Percentiles rank a stretch among this genome's conserved stretches.
phyloP scores from a whole-genome alignment of 2,113 vertebrate genomes.

The Cephalopholis sonnerati region DNA sequence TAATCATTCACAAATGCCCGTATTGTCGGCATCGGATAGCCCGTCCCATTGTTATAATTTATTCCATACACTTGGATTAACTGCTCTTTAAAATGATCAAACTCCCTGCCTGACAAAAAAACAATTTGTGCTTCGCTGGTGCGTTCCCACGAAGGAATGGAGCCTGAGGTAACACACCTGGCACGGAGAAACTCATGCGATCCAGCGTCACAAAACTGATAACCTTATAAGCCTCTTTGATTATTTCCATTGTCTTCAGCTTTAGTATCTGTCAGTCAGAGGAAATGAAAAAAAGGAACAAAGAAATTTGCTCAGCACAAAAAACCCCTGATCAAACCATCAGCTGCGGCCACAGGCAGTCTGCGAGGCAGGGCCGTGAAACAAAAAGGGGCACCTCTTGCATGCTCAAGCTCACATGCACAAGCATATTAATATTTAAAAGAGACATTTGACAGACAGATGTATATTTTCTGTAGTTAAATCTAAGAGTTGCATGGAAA shows the following conservation, averaged over 20 bases:
- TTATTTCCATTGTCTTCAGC: background rate
- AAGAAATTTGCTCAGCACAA: background rate
- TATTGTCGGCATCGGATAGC: conserved; percentile 15
- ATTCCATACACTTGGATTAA: conserved; percentile 45
- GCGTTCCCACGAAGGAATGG: conserved; percentile 29
- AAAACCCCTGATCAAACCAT: background rate
- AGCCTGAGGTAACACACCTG: conserved; percentile 58
- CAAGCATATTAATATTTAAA: background rate
- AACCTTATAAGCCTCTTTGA: background rate
- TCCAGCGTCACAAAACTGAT: conserved; percentile 3
- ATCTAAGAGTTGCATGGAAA: background rate
- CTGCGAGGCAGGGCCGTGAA: too few species aligned
- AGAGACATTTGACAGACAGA: background rate
- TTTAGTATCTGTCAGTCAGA: background rate
- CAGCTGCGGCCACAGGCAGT: too few species aligned
- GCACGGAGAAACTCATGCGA: background rate
- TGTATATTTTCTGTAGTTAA: background rate
- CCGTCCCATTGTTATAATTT: conserved; percentile 15
- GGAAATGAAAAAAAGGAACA: background rate
- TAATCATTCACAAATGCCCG: conserved; percentile 55
- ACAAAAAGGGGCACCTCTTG: background rate
- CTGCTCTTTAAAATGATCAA: conserved; percentile 4
- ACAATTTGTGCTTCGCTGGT: conserved; percentile 7
- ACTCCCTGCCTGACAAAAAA: conserved; percentile 8
- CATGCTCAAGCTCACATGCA: background rate